Percentiles rank a stretch among this genome's conserved stretches.
phyloP scores from a whole-genome alignment of 2,797 vertebrate species.

The Gymnocypris eckloni region DNA sequence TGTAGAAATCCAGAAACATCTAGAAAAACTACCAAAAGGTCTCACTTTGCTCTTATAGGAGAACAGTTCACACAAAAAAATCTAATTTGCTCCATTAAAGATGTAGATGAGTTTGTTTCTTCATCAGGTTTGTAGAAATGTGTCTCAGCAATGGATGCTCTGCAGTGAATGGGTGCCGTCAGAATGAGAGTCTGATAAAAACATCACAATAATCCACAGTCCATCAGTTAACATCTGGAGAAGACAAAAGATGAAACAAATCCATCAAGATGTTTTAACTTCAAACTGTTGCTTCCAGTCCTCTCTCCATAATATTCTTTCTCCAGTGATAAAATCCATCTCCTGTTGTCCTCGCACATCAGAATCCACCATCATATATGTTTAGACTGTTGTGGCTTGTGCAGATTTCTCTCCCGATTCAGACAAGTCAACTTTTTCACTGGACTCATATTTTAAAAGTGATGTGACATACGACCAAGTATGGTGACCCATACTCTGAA shows the following conservation, averaged over 20 bases:
- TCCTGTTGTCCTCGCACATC: too few species aligned
- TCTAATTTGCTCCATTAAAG: not conserved
- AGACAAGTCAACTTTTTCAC: too few species aligned
- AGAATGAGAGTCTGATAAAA: not conserved
- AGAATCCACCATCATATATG: too few species aligned
- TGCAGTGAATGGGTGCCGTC: conserved; percentile 2
- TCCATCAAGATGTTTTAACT: not conserved
- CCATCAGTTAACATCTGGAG: not conserved
- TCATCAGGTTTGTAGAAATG: not conserved
- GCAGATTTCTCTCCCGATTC: not conserved
- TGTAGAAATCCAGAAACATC: conserved; percentile 95
- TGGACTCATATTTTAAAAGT: too few species aligned
- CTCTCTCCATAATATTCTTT: too few species aligned
- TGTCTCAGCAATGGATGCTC: too few species aligned
- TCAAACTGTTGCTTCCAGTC: too few species aligned
- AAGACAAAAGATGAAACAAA: not conserved
- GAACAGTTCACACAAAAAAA: not conserved
- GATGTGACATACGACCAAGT: too few species aligned
- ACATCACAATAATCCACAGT: not conserved
- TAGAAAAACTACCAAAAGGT: conserved; percentile 98
- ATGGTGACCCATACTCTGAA: too few species aligned
- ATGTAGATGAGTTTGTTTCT: not conserved
- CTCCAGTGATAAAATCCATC: too few species aligned
- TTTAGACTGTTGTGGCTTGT: not conserved
- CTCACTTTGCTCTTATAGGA: not conserved